Conservation (phyloP, 2,113 vertebrate species). For the Odontesthes bonariensis region DNA sequence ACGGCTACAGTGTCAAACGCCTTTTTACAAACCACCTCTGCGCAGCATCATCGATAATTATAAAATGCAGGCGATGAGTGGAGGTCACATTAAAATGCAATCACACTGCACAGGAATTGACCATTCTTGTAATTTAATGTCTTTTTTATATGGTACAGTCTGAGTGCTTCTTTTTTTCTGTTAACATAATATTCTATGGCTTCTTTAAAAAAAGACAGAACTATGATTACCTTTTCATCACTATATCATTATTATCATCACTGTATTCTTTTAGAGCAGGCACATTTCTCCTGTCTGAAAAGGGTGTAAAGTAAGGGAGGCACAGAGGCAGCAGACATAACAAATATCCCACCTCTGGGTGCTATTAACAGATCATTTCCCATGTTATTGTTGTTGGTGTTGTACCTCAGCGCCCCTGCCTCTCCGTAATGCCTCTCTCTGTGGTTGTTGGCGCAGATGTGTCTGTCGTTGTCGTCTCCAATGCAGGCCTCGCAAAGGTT, state of each 20-base stretch:
- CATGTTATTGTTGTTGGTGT: conserved; percentile 1
- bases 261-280: neutral
- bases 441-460: conserved; percentile 84
- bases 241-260: neutral
- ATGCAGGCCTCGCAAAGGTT: conserved; percentile 87
- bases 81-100: conserved; percentile 7
- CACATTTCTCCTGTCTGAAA: neutral
- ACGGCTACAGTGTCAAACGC: conserved; percentile 1
- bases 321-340: neutral
- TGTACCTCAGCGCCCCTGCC: conserved; percentile 83
- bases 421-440: conserved; percentile 84
- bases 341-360: conserved; percentile 8
- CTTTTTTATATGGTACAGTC: neutral
- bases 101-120: neutral
- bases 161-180: neutral
- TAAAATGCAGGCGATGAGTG: neutral
- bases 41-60: conserved; percentile 12
- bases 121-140: neutral
- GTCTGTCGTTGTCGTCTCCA: conserved; percentile 84
- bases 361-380: conserved; percentile 13
- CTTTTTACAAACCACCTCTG: conserved; percentile 7
- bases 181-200: neutral
- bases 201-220: neutral
- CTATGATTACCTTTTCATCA: neutral
- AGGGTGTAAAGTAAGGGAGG: neutral